Base-by-base conservation (phyloP, 1,140 invertebrate species). In the Drosophila lacertosa region DNA sequence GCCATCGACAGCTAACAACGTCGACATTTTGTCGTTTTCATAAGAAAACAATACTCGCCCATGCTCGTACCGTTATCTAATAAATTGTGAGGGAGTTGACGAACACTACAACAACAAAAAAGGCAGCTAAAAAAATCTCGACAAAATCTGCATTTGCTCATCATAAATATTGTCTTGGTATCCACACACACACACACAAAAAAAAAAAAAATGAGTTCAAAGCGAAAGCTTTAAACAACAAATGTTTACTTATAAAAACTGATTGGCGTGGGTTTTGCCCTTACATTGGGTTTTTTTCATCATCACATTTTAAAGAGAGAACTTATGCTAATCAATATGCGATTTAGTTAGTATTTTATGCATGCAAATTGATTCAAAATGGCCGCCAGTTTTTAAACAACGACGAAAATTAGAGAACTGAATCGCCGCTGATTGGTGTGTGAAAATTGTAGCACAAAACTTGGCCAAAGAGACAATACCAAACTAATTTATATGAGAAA, bases 51-150 rank as follows among this genome's bases (percentile, higher is more conserved):
- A 84, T 73, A 81, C 39, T 26, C 29, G 26, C 32, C 33, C 33
- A 22, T 57, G 54, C 59, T 42, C 47, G 60, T 66, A 64, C 63
- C 64, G 82, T 84, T 84, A 84, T 84, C 77, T 84, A 77, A 84
- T 77, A 86, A 77, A 84, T 81, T 84, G 81, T 84, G 81, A 81
- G 81, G 81, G 81, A 84, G 81, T 84, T 81, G 77, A 86, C 82
- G 15, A 74, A 45, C 48, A 60, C 20, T 26, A 55, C 20, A 66
- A 53, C 48, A 62, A 35, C 39, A 32, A 55, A 40, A 60, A 29
- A n/a, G 24, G 11, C 59, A 40, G 45, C 44, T 26, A 50, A 55
- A 26, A 26, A 48, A 16, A 48, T 29, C 45, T 48, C 13, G 22
- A 24, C 47, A 42, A 74, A 86, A 83, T 86, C 82, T 81, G 63